phyloP scores from a whole-genome alignment of 2,113 vertebrate genomes.

The Pleuronectes platessa region DNA sequence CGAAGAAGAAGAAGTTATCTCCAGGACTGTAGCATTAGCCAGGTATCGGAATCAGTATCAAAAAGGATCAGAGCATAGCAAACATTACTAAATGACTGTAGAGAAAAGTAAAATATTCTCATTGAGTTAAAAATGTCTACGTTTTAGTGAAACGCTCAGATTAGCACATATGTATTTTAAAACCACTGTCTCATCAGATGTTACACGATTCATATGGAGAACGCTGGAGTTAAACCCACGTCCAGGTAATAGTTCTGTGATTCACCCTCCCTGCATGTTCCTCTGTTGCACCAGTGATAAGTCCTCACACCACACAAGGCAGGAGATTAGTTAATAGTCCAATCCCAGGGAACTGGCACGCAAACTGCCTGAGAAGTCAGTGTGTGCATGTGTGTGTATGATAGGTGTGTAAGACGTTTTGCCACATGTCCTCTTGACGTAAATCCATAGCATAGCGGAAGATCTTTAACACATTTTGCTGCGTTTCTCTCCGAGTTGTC shows the following conservation, averaged over 20 bases:
- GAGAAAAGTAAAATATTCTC: not conserved
- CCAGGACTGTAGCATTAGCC: no score
- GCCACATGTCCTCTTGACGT: slow-evolving; percentile 9
- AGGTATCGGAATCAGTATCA: no score
- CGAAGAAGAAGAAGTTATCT: no score
- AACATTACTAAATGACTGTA: not conserved
- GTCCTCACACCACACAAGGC: slow-evolving; percentile 17
- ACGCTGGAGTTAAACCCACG: not conserved
- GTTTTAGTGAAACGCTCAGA: not conserved
- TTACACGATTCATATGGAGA: not conserved
- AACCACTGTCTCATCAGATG: not conserved
- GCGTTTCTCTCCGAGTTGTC: slow-evolving; percentile 30
- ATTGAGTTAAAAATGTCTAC: not conserved
- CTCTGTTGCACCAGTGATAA: not conserved
- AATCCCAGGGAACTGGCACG: not conserved
- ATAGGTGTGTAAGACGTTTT: not conserved
- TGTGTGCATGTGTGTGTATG: slow-evolving; percentile 10
- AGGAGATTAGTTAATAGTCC: slow-evolving; percentile 31
- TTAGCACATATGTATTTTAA: no score
- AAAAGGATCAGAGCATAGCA: no score
- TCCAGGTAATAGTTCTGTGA: not conserved
- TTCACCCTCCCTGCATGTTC: not conserved
- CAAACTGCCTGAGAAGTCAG: slow-evolving; percentile 13
- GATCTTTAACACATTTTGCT: slow-evolving; percentile 37
- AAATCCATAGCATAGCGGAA: slow-evolving; percentile 31